phyloP scores from a whole-genome alignment of 1,140 invertebrate species.

The Halotydeus destructor region DNA sequence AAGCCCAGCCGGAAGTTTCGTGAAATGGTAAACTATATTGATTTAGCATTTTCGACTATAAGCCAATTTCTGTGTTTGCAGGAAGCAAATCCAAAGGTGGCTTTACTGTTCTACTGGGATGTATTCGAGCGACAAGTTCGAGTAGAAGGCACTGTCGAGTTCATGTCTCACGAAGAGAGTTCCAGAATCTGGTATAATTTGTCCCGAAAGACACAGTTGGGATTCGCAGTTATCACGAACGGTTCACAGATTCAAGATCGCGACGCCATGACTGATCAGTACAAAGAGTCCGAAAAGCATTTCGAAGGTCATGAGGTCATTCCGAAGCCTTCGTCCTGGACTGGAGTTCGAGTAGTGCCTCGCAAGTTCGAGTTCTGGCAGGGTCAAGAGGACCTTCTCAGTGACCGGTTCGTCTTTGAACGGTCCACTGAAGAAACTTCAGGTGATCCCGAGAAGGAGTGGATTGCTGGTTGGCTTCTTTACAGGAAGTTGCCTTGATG shows the following conservation, averaged over 20 bases:
- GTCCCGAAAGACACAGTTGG: constrained; percentile 62
- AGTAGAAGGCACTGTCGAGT: constrained; percentile 61
- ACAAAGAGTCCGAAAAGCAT: constrained; percentile 24
- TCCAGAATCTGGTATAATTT: constrained; percentile 58
- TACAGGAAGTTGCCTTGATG: too few species aligned
- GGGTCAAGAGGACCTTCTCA: constrained; percentile 75
- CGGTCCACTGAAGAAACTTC: too few species aligned
- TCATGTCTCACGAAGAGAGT: constrained; percentile 46
- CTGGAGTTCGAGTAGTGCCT: constrained; percentile 67
- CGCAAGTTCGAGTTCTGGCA: constrained; percentile 83
- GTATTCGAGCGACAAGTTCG: constrained; percentile 50
- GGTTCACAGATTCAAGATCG: constrained; percentile 61
- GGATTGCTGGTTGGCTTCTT: too few species aligned
- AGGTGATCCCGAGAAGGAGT: too few species aligned
- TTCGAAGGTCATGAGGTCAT: constrained; percentile 33
- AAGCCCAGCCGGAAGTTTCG: constrained; percentile 26
- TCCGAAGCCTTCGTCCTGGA: constrained; percentile 52
- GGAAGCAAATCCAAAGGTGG: constrained; percentile 58
- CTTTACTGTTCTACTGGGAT: constrained; percentile 77
- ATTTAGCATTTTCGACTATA: not conserved
- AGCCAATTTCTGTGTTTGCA: constrained; percentile 25
- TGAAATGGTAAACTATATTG: constrained; percentile 23
- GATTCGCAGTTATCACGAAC: constrained; percentile 53
- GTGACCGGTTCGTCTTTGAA: constrained; percentile 67
- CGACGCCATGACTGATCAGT: constrained; percentile 28